phyloP scores from a whole-genome alignment of 2,113 vertebrate species.

The Solenodon paradoxus region DNA sequence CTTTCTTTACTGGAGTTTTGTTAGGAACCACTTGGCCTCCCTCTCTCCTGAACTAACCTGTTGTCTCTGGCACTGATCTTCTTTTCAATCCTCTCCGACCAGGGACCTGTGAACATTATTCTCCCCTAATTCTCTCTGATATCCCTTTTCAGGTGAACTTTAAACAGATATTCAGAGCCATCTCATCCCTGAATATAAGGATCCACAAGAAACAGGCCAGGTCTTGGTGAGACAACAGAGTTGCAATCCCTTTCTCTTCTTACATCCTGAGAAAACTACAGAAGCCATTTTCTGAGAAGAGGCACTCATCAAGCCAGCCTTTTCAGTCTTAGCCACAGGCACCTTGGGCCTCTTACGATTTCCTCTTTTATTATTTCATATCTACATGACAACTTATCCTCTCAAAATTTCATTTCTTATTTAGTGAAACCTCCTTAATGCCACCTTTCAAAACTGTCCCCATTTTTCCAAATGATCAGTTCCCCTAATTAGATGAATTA shows the following conservation, averaged over 20 bases:
- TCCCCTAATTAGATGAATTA: slow-evolving; percentile 54
- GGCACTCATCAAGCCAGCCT: neutral
- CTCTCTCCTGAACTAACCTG: neutral
- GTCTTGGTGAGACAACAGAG: neutral
- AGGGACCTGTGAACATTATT: neutral
- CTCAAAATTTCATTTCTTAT: slow-evolving; percentile 49
- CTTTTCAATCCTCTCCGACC: neutral
- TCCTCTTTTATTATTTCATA: neutral
- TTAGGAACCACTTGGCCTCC: neutral
- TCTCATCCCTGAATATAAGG: neutral
- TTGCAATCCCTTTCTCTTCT: neutral
- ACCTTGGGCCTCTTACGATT: neutral
- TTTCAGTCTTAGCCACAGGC: accelerated
- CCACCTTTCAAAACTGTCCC: slow-evolving; percentile 16
- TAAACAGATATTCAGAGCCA: neutral
- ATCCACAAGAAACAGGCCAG: neutral
- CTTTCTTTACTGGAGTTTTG: neutral
- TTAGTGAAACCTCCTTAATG: slow-evolving; percentile 40
- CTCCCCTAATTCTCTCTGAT: neutral
- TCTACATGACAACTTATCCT: neutral
- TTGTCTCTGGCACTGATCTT: neutral
- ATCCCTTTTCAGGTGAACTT: neutral
- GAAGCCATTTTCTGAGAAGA: neutral
- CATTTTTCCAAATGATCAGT: slow-evolving; percentile 54
- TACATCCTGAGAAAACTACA: neutral